These are phyloP conservation scores for Caiman crocodilus DNA, from an alignment of 2,797 vertebrate species.

Conservation along the genomic window DNA sequence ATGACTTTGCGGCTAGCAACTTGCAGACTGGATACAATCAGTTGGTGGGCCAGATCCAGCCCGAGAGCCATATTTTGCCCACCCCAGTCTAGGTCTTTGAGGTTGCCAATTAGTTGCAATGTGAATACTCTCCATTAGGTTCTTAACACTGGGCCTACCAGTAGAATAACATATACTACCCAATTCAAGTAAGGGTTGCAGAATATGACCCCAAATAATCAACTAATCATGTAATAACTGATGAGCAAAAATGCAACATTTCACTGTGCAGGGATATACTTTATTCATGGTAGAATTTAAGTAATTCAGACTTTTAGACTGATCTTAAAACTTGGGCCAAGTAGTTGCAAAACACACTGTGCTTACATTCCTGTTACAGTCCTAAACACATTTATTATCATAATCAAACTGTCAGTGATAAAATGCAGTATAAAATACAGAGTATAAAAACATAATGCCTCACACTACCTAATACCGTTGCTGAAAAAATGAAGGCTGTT, in stretches of 20 bases:
- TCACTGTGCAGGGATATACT: background rate
- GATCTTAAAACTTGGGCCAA: slow-evolving; percentile 3
- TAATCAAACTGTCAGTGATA: slow-evolving; percentile 24
- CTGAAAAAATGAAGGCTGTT: background rate
- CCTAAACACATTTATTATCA: background rate
- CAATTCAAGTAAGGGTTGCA: background rate
- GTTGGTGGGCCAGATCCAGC: too few relatives aligned
- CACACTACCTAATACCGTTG: background rate
- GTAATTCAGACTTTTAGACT: background rate
- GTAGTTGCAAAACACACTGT: slow-evolving; percentile 2
- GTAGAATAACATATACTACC: background rate
- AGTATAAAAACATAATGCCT: slow-evolving; percentile 6
- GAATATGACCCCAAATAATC: background rate
- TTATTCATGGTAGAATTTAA: slow-evolving; percentile 33
- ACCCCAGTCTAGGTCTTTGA: background rate
- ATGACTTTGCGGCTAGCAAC: too few relatives aligned
- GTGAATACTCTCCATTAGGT: background rate
- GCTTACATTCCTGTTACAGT: background rate
- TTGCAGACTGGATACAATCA: background rate
- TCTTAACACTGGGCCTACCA: background rate
- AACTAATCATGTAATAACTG: background rate
- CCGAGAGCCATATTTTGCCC: too few relatives aligned
- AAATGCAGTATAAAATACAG: slow-evolving; percentile 15
- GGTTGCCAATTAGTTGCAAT: accelerated
- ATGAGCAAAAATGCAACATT: slow-evolving; percentile 2